These are phyloP conservation scores for Neotoxoptera formosana DNA, from an alignment of 1,140 invertebrate species.

Conservation along the genomic window DNA sequence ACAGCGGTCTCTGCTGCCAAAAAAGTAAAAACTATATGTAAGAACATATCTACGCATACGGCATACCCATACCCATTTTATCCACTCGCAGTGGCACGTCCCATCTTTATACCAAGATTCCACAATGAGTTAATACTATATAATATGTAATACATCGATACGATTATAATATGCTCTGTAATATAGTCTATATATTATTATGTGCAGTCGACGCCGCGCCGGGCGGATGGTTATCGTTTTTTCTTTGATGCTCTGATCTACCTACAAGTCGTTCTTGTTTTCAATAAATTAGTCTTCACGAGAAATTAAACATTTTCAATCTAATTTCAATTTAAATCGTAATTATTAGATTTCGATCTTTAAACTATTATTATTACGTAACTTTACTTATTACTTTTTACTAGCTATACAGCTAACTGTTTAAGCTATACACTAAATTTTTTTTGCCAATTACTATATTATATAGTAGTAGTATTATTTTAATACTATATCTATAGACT, in stretches of 20 bases:
- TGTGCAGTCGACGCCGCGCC: not conserved
- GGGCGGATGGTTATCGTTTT: not conserved
- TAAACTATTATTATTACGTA: not conserved
- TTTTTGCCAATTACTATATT: no score
- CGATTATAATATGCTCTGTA: no score
- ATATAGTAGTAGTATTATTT: no score
- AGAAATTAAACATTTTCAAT: not conserved
- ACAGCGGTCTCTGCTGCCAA: not conserved
- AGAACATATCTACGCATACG: not conserved
- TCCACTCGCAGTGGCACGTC: not conserved
- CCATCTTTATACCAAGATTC: not conserved
- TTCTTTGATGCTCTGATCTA: not conserved
- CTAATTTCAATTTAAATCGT: not conserved
- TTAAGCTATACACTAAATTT: not conserved
- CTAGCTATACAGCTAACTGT: not conserved
- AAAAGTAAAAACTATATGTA: not conserved
- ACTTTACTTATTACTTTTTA: not conserved
- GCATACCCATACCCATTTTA: not conserved
- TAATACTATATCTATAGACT: no score
- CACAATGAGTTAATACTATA: not conserved
- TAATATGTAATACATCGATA: not conserved
- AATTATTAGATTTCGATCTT: not conserved
- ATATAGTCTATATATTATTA: no score
- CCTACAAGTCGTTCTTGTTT: not conserved
- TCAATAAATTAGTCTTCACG: not conserved